A percentile compares a stretch with the other conserved stretches of the same genome.
Evolutionary conservation across 53 echinoderm and acorn worm genomes (phyloP).

Genomic region (Stichopus horrens): DNA sequence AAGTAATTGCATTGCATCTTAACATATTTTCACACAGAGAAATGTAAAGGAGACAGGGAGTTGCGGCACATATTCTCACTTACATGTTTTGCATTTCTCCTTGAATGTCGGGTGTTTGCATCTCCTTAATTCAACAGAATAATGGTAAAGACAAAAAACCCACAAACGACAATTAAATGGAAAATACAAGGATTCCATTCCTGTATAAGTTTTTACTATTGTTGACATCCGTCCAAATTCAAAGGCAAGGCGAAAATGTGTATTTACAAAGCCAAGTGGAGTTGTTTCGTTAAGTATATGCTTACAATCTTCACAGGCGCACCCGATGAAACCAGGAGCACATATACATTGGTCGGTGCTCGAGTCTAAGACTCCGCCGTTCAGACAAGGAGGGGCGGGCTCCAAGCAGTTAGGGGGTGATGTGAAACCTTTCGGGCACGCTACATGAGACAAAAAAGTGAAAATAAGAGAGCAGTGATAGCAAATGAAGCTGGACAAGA

Average conservation of each 20-base stretch:
- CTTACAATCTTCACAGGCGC: conserved; percentile 6
- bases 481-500: not conserved
- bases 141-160: not conserved
- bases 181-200: not conserved
- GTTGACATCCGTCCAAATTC: not conserved
- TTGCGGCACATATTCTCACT: no score
- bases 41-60: no score
- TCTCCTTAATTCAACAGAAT: not conserved
- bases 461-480: not conserved
- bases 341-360: not conserved
- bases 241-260: not conserved
- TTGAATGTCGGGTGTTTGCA: no score
- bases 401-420: not conserved
- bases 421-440: not conserved
- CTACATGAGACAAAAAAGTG: not conserved
- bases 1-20: no score
- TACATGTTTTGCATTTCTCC: no score
- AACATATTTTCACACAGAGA: no score
- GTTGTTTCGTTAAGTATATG: not conserved
- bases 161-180: not conserved
- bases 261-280: not conserved
- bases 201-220: no score
- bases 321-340: conserved; percentile 4
- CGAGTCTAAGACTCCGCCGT: not conserved
- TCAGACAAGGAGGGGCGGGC: not conserved